phyloP scores from a whole-genome alignment of 2,888 invertebrate species.

The Trissolcus japonicus region DNA sequence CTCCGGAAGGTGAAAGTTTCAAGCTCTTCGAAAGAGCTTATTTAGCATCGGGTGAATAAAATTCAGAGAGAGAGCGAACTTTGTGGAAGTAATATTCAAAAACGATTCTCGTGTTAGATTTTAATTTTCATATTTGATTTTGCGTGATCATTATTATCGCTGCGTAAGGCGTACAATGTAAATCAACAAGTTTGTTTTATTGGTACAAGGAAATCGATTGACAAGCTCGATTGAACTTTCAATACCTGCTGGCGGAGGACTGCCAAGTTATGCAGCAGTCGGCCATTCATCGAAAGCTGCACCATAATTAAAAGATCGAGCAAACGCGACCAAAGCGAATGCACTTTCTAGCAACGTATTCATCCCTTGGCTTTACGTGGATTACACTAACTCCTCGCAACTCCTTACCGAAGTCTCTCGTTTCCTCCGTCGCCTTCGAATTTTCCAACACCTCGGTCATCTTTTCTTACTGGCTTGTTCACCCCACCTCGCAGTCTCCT shows the following conservation, averaged over 20 bases:
- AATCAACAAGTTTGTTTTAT: constrained; percentile 10
- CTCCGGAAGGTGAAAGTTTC: too few relatives aligned
- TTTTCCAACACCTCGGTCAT: constrained; percentile 32
- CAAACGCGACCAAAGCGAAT: constrained; percentile 51
- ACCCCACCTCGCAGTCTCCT: constrained; percentile 1
- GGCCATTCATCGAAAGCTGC: constrained; percentile 57
- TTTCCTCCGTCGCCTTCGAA: constrained; percentile 22
- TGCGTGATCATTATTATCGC: too few relatives aligned
- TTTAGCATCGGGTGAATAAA: too few relatives aligned
- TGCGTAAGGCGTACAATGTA: too few relatives aligned
- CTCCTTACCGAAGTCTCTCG: constrained; percentile 54
- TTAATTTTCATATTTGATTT: too few relatives aligned
- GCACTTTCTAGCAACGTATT: constrained; percentile 56
- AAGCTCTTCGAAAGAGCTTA: too few relatives aligned
- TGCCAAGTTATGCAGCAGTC: constrained; percentile 43
- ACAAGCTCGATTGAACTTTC: constrained; percentile 52
- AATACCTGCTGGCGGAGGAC: constrained; percentile 48
- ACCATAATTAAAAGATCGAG: constrained; percentile 64
- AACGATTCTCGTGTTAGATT: too few relatives aligned
- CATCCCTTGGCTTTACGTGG: constrained; percentile 59
- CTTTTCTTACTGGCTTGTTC: constrained; percentile 10
- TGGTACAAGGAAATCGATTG: constrained; percentile 31
- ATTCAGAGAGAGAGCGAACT: too few relatives aligned
- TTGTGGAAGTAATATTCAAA: too few relatives aligned
- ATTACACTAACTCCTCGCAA: constrained; percentile 65